Base-by-base conservation (phyloP, 2,888 invertebrate species). In the Pollenia amentaria region DNA sequence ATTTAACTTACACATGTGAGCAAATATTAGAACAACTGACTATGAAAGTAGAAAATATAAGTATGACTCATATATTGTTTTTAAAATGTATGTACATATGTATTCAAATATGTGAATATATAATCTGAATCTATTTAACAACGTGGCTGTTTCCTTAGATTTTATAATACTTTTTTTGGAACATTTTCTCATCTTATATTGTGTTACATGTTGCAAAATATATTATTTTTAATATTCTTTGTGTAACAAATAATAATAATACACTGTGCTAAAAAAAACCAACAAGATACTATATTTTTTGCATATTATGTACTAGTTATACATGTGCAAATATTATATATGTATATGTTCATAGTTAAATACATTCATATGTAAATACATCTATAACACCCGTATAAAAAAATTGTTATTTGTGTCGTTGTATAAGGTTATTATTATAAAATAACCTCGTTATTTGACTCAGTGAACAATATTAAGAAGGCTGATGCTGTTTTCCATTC, bases 381-480 rank as follows among this genome's bases (percentile, higher is more conserved):
- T 40, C n/a, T 40, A 62, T 40, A 11, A 29, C 14, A 29, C 29
- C 10, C 10, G 12, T 40, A 40, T 10, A n/a, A 29, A 29, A 29
- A 29, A 6, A 6, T 2, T 21, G n/a, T n/a, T 14, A 53, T 55
- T 12, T 55, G 14, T 67, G 18, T 67, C 4, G 38, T 16, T 21
- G 42, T 21, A 55, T 16, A 69, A 51, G 40, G 14, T 55, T 72
- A 14, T 55, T 64, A 48, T 73, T 55, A 80, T 64, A 80, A 80
- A 70, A 83, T 86, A 86, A 79, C 76, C 79, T 87, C 83, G 67
- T 87, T 84, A 84, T 67, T 53, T 53, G 77, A 70, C 72, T 80
- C 86, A 83, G 77, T 80, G 79, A 80, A 87, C 76, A 67, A 80
- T 44, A 72, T 46, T 40, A 65, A 48, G 64, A 65, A 48, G 64